Evolutionary conservation across 2,797 vertebrate species (phyloP).

Genomic region (Tinamus major): DNA sequence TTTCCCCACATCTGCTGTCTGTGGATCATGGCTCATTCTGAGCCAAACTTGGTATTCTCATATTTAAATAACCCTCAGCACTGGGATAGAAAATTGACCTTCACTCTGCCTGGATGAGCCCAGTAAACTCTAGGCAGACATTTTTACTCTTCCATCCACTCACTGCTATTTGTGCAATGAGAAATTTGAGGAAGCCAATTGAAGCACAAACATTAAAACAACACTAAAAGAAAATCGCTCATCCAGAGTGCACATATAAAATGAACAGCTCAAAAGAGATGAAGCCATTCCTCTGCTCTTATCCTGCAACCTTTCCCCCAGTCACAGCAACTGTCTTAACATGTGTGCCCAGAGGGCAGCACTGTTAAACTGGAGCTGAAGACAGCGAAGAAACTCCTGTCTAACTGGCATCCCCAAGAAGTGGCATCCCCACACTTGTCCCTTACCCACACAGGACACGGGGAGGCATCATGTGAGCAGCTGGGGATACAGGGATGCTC

Average conservation of each 20-base stretch:
- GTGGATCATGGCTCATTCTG: neutral
- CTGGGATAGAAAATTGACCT: neutral
- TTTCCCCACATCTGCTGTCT: neutral
- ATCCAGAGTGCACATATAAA: rapidly evolving
- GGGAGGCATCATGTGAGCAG: neutral
- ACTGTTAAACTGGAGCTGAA: neutral
- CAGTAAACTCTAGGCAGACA: neutral
- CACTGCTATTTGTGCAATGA: neutral
- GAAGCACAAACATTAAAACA: neutral
- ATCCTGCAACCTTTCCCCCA: neutral
- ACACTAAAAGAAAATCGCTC: neutral
- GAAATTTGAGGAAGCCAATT: neutral
- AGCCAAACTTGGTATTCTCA: neutral
- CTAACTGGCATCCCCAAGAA: neutral
- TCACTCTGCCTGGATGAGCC: neutral
- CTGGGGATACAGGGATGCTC: neutral
- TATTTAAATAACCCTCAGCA: neutral
- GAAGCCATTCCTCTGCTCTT: neutral
- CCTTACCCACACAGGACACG: neutral
- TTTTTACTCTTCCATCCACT: neutral
- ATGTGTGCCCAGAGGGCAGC: neutral
- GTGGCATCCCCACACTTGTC: neutral
- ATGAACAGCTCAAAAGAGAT: neutral
- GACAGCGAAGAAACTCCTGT: neutral
- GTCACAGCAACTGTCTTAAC: neutral